Evolutionary conservation across 1,140 invertebrate genomes (phyloP).

Genomic region (Babylonia areolata): DNA sequence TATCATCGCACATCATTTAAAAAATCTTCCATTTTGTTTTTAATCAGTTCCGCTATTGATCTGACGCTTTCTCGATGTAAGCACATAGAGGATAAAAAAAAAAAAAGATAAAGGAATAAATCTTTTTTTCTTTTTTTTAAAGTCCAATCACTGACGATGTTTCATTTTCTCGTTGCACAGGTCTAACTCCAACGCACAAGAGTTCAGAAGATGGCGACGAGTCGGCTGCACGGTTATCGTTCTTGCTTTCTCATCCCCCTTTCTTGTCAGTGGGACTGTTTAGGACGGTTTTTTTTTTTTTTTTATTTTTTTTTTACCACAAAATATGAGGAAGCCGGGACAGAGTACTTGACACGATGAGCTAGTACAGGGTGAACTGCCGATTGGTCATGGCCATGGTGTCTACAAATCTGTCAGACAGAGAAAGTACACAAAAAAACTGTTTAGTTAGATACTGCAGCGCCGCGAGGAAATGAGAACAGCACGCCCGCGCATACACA

Average conservation of each 20-base stretch:
- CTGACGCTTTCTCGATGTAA: too few relatives aligned
- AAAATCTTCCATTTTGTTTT: too few relatives aligned
- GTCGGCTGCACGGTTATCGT: not conserved
- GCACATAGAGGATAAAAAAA: too few relatives aligned
- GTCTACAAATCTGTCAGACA: conserved; percentile 70
- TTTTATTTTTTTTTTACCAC: not conserved
- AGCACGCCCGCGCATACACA: not conserved
- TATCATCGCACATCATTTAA: too few relatives aligned
- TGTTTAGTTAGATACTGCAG: too few relatives aligned
- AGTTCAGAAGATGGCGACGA: not conserved
- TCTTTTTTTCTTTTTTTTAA: not conserved
- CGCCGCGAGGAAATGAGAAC: too few relatives aligned
- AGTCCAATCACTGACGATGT: not conserved
- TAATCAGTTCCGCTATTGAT: too few relatives aligned
- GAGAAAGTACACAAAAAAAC: conserved; percentile 30
- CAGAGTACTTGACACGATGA: not conserved
- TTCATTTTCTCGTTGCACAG: not conserved
- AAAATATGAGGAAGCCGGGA: not conserved
- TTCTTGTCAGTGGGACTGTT: not conserved
- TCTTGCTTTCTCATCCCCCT: not conserved
- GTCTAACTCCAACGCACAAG: not conserved
- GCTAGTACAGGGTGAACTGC: conserved; percentile 70
- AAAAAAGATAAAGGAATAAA: not conserved
- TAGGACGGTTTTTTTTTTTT: not conserved
- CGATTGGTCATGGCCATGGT: conserved; percentile 70